phyloP scores from a whole-genome alignment of 2,113 vertebrate genomes.

The Eclectus roratus region DNA sequence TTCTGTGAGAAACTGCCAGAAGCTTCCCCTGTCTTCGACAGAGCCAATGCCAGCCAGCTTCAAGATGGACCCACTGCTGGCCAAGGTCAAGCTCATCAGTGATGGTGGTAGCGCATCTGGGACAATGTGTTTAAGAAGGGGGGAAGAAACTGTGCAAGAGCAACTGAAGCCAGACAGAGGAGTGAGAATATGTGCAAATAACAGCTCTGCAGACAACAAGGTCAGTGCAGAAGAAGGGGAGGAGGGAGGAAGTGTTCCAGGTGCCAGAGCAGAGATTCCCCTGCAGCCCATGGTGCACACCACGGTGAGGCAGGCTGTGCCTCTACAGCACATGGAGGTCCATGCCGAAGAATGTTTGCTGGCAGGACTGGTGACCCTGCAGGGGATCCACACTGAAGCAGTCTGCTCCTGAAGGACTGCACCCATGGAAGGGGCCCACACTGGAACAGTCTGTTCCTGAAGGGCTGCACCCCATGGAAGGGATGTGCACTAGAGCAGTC shows the following conservation, averaged over 20 bases:
- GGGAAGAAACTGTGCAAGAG: neutral
- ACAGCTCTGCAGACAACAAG: neutral
- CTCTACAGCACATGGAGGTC: neutral
- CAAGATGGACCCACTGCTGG: rapidly evolving
- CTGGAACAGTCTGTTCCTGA: neutral
- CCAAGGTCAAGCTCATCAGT: neutral
- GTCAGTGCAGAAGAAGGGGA: neutral
- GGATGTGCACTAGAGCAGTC: neutral
- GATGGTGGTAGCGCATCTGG: neutral
- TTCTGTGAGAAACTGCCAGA: neutral
- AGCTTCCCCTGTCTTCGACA: rapidly evolving
- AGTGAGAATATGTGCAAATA: neutral
- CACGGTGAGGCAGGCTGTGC: neutral
- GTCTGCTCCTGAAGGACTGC: too few species aligned
- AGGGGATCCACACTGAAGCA: neutral
- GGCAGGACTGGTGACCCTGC: neutral
- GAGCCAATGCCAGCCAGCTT: neutral
- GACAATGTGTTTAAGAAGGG: neutral
- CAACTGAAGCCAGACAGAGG: neutral
- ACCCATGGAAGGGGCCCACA: rapidly evolving
- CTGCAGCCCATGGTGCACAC: neutral
- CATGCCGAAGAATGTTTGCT: neutral
- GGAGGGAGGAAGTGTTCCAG: neutral
- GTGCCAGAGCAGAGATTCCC: neutral
- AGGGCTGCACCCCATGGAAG: too few species aligned